Conservation (phyloP, 2,888 invertebrate species). For the Hirtodrosophila cameraria region DNA sequence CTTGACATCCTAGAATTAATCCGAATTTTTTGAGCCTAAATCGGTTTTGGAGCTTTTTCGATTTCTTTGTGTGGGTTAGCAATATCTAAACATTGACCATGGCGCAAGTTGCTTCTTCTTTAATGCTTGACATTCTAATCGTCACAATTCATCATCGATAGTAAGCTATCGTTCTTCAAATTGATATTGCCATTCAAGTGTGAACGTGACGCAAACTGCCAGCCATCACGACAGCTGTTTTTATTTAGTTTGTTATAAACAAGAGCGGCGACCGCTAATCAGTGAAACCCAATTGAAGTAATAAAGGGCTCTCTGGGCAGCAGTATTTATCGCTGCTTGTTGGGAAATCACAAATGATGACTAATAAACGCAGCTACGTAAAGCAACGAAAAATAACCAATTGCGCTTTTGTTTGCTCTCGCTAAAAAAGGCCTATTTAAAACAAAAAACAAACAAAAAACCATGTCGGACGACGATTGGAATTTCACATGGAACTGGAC, state of each 20-base stretch:
- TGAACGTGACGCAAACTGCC: background rate
- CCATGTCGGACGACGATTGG: constrained; percentile 57
- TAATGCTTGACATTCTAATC: too few species aligned
- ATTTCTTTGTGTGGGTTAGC: too few species aligned
- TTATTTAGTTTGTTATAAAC: constrained; percentile 34
- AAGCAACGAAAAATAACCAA: constrained; percentile 22
- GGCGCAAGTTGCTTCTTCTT: too few species aligned
- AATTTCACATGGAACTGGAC: constrained; percentile 88
- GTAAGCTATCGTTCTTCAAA: too few species aligned
- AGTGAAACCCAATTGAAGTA: constrained; percentile 12
- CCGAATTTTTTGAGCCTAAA: too few species aligned
- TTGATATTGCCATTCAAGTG: constrained; percentile 24
- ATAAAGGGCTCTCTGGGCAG: constrained; percentile 32
- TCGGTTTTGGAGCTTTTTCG: too few species aligned
- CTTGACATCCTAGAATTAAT: too few species aligned
- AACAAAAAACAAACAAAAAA: too few species aligned
- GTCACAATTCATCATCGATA: background rate
- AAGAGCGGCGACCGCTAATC: constrained; percentile 35
- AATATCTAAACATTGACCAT: too few species aligned
- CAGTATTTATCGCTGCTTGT: constrained; percentile 38
- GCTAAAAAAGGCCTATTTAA: too few species aligned
- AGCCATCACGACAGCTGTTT: constrained; percentile 30
- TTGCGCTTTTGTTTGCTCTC: background rate
- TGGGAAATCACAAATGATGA: constrained; percentile 43
- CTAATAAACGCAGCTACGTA: constrained; percentile 64